Conservation (phyloP, 2,888 invertebrate genomes). For the Agrochola macilenta region DNA sequence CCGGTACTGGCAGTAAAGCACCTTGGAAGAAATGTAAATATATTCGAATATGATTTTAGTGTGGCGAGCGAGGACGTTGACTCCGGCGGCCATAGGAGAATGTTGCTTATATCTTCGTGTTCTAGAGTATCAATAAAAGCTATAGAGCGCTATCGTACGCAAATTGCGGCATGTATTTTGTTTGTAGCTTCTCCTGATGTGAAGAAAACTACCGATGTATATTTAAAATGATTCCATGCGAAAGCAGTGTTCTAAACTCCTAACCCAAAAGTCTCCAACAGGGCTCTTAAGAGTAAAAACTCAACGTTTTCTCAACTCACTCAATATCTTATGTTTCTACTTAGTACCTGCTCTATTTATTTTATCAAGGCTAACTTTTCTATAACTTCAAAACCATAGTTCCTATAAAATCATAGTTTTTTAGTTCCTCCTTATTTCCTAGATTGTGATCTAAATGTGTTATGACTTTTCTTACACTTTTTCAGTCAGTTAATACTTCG, state of each 20-base stretch:
- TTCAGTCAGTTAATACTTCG: background rate
- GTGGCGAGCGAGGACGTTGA: slow-evolving; percentile 80
- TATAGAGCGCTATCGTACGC: slow-evolving; percentile 28
- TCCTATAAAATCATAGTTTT: background rate
- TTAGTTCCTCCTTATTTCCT: background rate
- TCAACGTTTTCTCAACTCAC: background rate
- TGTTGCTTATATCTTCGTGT: slow-evolving; percentile 71
- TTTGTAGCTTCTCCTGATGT: background rate
- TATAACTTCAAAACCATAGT: background rate
- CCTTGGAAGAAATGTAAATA: slow-evolving; percentile 81
- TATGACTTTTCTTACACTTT: background rate
- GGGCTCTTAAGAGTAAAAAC: background rate
- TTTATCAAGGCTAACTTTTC: background rate
- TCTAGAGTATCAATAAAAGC: slow-evolving; percentile 44
- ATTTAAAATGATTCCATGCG: too few species aligned
- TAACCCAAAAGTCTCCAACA: background rate
- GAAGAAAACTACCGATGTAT: background rate
- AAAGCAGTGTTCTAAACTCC: background rate
- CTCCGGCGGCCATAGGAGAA: slow-evolving; percentile 66
- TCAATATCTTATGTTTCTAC: background rate
- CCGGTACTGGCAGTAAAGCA: slow-evolving; percentile 73
- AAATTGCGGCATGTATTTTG: background rate
- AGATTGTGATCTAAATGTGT: background rate
- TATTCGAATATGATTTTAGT: slow-evolving; percentile 82
- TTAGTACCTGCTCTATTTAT: background rate